Conservation (phyloP, 2,888 invertebrate genomes). For the Eupeodes luniger region DNA sequence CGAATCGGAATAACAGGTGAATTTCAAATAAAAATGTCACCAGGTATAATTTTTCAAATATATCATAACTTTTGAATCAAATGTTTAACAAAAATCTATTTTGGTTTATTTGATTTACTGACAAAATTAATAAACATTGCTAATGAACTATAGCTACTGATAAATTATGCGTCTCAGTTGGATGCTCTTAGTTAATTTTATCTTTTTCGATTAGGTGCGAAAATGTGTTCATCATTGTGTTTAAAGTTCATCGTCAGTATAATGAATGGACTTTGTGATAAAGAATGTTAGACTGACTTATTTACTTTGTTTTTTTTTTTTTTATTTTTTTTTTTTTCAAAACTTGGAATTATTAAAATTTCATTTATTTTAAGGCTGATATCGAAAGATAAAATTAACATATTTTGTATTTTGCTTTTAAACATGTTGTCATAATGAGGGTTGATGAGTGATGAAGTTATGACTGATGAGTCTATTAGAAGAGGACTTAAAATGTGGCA, state of each 20-base stretch:
- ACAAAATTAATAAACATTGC: slow-evolving; percentile 6
- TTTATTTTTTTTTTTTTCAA: not conserved
- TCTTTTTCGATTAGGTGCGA: slow-evolving; percentile 17
- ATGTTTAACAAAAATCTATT: too few relatives aligned
- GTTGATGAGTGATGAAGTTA: not conserved
- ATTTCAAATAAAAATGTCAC: too few relatives aligned
- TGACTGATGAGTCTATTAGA: too few relatives aligned
- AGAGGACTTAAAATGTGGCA: not conserved
- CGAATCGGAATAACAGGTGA: too few relatives aligned
- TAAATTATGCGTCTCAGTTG: slow-evolving; percentile 10
- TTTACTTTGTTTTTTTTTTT: not conserved
- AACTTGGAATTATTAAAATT: not conserved
- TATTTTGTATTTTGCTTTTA: not conserved
- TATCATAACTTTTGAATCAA: too few relatives aligned
- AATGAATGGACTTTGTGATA: slow-evolving; percentile 6
- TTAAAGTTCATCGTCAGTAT: slow-evolving; percentile 9
- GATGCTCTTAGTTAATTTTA: slow-evolving; percentile 8
- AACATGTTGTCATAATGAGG: slow-evolving; percentile 7
- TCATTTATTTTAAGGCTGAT: not conserved
- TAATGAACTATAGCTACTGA: slow-evolving; percentile 15
- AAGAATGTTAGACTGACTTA: not conserved
- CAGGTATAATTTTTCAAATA: too few relatives aligned
- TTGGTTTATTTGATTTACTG: not conserved
- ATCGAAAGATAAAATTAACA: not conserved
- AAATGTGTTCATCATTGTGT: slow-evolving; percentile 22